Percentiles rank a stretch among this genome's conserved stretches.
phyloP scores from a whole-genome alignment of 2,888 invertebrate species.

The Nesidiocoris tenuis region DNA sequence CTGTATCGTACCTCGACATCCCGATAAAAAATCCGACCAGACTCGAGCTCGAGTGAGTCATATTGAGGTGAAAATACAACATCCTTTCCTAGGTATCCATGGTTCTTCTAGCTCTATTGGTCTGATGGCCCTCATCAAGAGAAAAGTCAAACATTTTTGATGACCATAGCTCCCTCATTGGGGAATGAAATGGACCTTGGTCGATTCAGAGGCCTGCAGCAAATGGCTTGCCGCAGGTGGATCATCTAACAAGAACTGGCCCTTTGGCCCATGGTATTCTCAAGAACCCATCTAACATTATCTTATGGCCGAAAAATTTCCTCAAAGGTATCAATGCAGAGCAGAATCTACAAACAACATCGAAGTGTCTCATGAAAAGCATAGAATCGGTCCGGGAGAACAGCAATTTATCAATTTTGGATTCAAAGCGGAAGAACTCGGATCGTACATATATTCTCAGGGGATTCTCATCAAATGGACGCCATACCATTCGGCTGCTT shows the following conservation, averaged over 20 bases:
- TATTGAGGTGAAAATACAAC: background rate
- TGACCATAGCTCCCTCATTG: no score
- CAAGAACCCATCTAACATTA: no score
- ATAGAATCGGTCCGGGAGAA: slow-evolving; percentile 23
- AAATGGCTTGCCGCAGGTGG: no score
- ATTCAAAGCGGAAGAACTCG: background rate
- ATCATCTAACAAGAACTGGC: no score
- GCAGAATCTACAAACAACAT: background rate
- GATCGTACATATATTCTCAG: background rate
- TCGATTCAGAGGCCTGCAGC: no score
- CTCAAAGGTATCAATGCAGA: background rate
- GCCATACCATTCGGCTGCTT: background rate
- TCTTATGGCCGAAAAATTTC: no score
- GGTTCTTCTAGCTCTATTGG: no score
- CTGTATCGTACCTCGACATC: background rate
- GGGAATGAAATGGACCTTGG: no score
- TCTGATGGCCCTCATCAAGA: no score
- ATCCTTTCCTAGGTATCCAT: background rate
- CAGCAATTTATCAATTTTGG: background rate
- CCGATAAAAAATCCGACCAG: slow-evolving; percentile 30
- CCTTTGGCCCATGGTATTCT: no score
- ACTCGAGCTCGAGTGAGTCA: slow-evolving; percentile 27
- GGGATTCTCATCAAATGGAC: slow-evolving; percentile 1
- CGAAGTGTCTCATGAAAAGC: background rate
- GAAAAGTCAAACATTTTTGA: no score